Evolutionary conservation across 2,113 vertebrate species (phyloP).

Genomic region (Leptodactylus fuscus): DNA sequence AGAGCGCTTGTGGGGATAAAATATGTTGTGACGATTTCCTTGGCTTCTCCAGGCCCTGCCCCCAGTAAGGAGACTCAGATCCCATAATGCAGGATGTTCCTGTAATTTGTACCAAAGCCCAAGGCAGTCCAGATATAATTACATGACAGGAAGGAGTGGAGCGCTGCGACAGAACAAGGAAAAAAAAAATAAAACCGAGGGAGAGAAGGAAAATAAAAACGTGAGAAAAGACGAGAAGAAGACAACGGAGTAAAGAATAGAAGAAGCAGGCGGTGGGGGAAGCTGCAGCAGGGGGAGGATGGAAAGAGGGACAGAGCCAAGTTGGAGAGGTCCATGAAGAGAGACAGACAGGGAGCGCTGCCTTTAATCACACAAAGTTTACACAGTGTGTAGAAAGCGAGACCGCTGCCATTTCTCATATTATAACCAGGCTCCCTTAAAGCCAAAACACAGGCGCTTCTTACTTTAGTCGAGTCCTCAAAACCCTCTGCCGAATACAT

Average conservation of each 20-base stretch:
- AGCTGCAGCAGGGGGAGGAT: background rate
- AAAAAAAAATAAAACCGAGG: background rate
- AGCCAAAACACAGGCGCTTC: constrained; percentile 37
- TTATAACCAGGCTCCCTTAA: constrained; percentile 33
- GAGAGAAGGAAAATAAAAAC: background rate
- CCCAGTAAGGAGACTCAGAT: constrained; percentile 11
- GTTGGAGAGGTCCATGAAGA: constrained; percentile 37
- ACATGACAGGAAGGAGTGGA: background rate
- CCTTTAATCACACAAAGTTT: constrained; percentile 58
- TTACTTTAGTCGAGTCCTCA: background rate
- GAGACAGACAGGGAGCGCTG: constrained; percentile 50
- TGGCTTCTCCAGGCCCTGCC: background rate
- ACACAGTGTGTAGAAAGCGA: constrained; percentile 52
- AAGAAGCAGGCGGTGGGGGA: background rate
- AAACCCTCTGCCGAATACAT: background rate
- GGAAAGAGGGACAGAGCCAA: constrained; percentile 44
- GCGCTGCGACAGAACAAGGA: background rate
- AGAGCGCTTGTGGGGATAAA: background rate
- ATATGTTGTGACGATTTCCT: background rate
- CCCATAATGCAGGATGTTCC: background rate
- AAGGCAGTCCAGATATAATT: constrained; percentile 30
- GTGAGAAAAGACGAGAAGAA: constrained; percentile 7
- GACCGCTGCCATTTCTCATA: constrained; percentile 54
- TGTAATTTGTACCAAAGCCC: constrained; percentile 18
- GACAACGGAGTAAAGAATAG: background rate